Evolutionary conservation across 2,797 vertebrate genomes (phyloP), one percentile per base, ranked within the genome.

Genomic region (Pseudopleuronectes americanus): DNA sequence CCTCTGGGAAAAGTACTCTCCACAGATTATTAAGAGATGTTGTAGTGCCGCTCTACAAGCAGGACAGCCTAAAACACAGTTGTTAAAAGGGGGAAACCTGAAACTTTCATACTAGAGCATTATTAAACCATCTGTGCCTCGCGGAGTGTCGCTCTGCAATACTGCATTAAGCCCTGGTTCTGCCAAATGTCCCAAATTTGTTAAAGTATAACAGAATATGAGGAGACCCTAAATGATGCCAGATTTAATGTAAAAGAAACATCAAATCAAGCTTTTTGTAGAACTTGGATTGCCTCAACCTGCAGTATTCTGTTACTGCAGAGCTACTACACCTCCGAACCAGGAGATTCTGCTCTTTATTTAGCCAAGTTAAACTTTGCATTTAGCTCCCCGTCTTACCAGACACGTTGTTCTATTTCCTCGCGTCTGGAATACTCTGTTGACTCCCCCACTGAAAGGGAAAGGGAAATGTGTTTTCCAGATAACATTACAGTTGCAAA

Each of bases 391-490:
- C 68, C 61, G 49, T 77, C 80, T 57, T 59, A 51, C 4, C 49
- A 67, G 62, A 80, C 66, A 73, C 68, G 28, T 66, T 43, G 24
- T 71, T 78, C 76, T 58, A 73, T 81, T 59, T 84, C 80, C 33
- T 73, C 71, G 41, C 54, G 64, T 77, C 77, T 81, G 82, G 53
- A 73, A 76, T 74, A 68, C 21, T 43, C 68, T 48, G 71, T 77
- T 36, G 77, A 84, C 74, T 88, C 69, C 77, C 82, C 52, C 76
- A 64, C 54, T 69, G 78, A 77, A 79, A 81, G 76, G 66, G n/a
- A 55, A 76, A 75, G 78, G 85, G 86, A 90, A 92, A 92, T 87
- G 80, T 90, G 89, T 90, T 92, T 92, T 87, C 86, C 85, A 86
- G 88, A 90, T 90, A 92, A 87, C 81, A 87, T 88, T 87, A 89